Percentiles rank a stretch among this genome's conserved stretches.
Conservation (phyloP, 2,797 vertebrate species). For the Enteromius paludinosus region DNA sequence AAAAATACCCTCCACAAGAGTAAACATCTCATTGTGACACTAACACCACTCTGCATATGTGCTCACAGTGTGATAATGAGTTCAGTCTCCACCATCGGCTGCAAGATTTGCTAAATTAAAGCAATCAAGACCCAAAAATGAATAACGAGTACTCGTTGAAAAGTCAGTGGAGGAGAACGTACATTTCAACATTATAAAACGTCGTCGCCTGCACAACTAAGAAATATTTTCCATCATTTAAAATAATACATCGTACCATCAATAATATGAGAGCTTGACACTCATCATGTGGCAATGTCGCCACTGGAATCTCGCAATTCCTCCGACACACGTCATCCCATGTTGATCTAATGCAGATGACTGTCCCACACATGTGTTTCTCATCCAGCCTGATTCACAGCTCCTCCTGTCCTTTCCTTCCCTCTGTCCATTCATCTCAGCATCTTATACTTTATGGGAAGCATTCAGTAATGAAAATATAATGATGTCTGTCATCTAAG, state of each 20-base stretch:
- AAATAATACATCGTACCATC: background rate
- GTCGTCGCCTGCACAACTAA: background rate
- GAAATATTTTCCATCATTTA: constrained; percentile 15
- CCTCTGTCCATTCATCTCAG: constrained; percentile 31
- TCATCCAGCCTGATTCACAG: constrained; percentile 31
- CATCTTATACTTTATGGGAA: constrained; percentile 18
- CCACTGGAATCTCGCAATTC: constrained; percentile 2
- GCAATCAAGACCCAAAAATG: constrained; percentile 17
- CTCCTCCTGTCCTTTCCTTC: constrained; percentile 20
- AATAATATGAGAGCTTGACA: constrained; percentile 29
- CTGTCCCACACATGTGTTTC: constrained; percentile 24
- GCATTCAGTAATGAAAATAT: constrained; percentile 44
- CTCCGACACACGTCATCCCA: background rate
- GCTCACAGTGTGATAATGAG: constrained; percentile 10
- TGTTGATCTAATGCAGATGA: constrained; percentile 20
- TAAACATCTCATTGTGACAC: constrained; percentile 29
- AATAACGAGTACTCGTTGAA: constrained; percentile 7
- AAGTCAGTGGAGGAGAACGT: background rate
- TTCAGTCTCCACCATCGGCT: background rate
- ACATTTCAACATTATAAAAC: background rate
- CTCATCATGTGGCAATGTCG: constrained; percentile 24
- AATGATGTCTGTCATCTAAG: constrained; percentile 39
- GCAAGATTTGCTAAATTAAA: constrained; percentile 25
- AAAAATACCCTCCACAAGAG: constrained; percentile 10
- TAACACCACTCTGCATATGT: background rate